Evolutionary conservation across 2,113 vertebrate species (phyloP), one percentile per base, ranked within the genome.

Genomic region (Pampusana beccarii): DNA sequence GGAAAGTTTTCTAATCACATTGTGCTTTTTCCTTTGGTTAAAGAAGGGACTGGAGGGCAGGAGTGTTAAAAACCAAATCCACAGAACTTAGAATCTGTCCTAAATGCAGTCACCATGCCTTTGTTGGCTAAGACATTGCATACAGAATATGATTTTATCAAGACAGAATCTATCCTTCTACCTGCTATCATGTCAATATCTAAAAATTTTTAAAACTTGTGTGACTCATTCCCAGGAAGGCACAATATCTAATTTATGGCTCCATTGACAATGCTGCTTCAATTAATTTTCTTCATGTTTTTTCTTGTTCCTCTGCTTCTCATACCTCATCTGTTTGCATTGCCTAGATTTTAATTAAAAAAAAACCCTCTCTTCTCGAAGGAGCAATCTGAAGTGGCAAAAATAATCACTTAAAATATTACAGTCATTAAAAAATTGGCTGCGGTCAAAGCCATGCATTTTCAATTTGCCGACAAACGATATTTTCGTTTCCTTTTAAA

Each of bases 381-480:
- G 97, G 98, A 98, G 96, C 94, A 96, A 96, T 98, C 94, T 95
- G 94, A 97, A 98, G 97, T 98, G 95, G 98, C 97, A 98, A 98
- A 98, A 98, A 98, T 98, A 98, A 98, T 98, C 97, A 98, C 97
- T 98, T 98, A 98, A 98, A 98, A 98, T 98, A 98, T 98, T 98
- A 98, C 96, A 97, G 98, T 97, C 98, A 98, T 98, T 98, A 98
- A 97, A 98, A 98, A 98, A 97, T 97, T 98, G 98, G 98, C 97
- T 97, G 95, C 28, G 44, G 96, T 97, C 84, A 95, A 96, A 97
- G 96, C 88, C 96, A 88, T 94, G 91, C 95, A 97, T 98, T 98
- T 98, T 97, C 98, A 98, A 97, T 98, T 98, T 98, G 97, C 97
- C 95, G 96, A 96, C 96, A 98, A 98, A 98, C 17, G 93, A 97